Evolutionary conservation across 2,113 vertebrate genomes (phyloP), one percentile per base, ranked within the genome.

Genomic region (Alosa alosa): DNA sequence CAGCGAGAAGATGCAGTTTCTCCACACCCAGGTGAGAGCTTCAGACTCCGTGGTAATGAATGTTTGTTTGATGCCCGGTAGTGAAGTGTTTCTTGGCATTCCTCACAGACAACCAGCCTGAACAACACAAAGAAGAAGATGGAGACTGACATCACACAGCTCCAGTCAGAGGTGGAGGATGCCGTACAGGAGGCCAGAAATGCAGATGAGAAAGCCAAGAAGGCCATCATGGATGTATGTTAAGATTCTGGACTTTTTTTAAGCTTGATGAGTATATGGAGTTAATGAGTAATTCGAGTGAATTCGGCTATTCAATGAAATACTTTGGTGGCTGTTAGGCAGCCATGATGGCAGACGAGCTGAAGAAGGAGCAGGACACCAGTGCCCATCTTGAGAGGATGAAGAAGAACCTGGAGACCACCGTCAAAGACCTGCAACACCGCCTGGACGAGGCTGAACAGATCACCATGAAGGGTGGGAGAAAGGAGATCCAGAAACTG

Each of bases 381-480:
- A 78, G 72, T 78, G 72, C 72, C 39, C 72, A 78, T 36, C 31
- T 78, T 31, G 72, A 78, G 72, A 78, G 72, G 72, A 78, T 78
- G 72, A 78, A 78, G 72, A 78, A 78, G 72, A 78, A 78, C 93
- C 36, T 88, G 81, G 94, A 95, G 17, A 92, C 94, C 87, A 94
- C 92, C 0, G 94, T 95, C 88, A 95, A 95, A 92, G 94, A 96
- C 87, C 90, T 96, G 78, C 94, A 96, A 89, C 92, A 90, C 49
- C 93, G 93, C 1, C 94, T 97, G 91, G 94, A 97, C 0, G 95
- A 97, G 88, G 95, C 95, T 0, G 96, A 96, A 75, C 95, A 94
- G 87, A 36, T 96, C 88, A 95, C 94, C 7, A 91, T 96, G 91
- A 95, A 95, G 88, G 95, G 95, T 0, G 96, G 95, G 20, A 96